phyloP scores from a whole-genome alignment of 2,113 vertebrate species.

The Sarotherodon lohbergeri region DNA sequence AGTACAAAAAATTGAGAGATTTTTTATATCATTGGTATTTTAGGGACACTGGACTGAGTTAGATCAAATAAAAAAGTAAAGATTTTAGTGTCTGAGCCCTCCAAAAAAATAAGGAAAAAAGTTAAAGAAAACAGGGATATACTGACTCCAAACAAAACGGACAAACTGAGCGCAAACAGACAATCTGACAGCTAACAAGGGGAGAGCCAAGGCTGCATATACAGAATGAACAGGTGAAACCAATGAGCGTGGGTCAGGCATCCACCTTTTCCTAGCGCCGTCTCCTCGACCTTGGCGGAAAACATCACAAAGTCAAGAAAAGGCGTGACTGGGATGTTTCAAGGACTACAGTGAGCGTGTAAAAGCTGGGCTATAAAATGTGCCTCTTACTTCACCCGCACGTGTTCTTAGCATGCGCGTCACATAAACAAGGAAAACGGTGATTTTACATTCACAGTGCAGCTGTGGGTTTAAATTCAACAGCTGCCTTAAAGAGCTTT shows the following conservation, averaged over 20 bases:
- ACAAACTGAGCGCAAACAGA: neutral
- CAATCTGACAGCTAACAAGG: neutral
- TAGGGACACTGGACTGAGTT: neutral
- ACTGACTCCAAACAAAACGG: neutral
- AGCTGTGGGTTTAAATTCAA: neutral
- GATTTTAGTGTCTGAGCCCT: neutral
- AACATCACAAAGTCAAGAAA: neutral
- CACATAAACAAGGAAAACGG: neutral
- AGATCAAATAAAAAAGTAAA: neutral
- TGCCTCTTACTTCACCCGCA: neutral
- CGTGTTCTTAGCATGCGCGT: neutral
- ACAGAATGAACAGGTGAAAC: neutral
- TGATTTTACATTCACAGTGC: neutral
- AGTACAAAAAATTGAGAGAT: neutral
- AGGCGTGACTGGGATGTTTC: neutral
- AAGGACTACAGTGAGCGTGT: neutral
- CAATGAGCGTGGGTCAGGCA: neutral
- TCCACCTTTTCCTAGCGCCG: neutral
- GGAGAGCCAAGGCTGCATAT: neutral
- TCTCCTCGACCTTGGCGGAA: neutral
- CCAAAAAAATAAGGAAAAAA: neutral
- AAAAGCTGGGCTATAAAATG: neutral
- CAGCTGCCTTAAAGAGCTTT: neutral
- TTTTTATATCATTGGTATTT: neutral
- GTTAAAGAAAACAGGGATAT: neutral